phyloP scores from a whole-genome alignment of 2,797 vertebrate genomes.

The Neostethus bicornis region DNA sequence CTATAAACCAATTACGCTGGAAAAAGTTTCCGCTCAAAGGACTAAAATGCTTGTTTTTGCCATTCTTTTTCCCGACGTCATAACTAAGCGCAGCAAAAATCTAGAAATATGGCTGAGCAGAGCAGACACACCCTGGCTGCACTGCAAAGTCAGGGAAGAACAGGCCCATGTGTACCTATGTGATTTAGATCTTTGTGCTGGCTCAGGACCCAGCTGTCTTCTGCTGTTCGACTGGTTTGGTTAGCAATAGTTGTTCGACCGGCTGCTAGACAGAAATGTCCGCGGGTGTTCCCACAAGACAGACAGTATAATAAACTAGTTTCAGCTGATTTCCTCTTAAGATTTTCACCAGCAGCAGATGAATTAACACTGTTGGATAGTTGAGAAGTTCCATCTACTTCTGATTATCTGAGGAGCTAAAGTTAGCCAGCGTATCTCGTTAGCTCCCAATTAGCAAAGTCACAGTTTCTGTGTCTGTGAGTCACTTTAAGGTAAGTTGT shows the following conservation, averaged over 20 bases:
- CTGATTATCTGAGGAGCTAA: slow-evolving; percentile 57
- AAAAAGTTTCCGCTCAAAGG: no score
- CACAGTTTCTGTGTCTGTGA: slow-evolving; percentile 41
- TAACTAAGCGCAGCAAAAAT: slow-evolving; percentile 2
- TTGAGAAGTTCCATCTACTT: slow-evolving; percentile 43
- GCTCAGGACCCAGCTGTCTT: slow-evolving; percentile 5
- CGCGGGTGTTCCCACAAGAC: neutral
- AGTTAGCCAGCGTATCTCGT: slow-evolving; percentile 51
- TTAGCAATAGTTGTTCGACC: slow-evolving; percentile 52
- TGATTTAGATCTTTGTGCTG: slow-evolving; percentile 3
- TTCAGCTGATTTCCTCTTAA: neutral
- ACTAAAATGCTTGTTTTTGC: neutral
- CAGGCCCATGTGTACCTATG: slow-evolving; percentile 7
- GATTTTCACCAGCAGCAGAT: neutral
- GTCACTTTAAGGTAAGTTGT: slow-evolving; percentile 53
- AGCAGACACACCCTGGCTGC: no score
- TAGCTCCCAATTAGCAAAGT: slow-evolving; percentile 46
- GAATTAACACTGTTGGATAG: slow-evolving; percentile 1
- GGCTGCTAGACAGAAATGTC: slow-evolving; percentile 48
- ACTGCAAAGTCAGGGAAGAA: no score
- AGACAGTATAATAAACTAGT: neutral
- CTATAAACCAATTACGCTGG: neutral
- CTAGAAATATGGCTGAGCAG: slow-evolving; percentile 27
- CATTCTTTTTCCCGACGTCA: slow-evolving; percentile 12
- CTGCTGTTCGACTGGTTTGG: slow-evolving; percentile 51